These are phyloP conservation scores for Plumapathes pennacea DNA, from an alignment of 92 coral and sea anemone species.

Conservation along the genomic window DNA sequence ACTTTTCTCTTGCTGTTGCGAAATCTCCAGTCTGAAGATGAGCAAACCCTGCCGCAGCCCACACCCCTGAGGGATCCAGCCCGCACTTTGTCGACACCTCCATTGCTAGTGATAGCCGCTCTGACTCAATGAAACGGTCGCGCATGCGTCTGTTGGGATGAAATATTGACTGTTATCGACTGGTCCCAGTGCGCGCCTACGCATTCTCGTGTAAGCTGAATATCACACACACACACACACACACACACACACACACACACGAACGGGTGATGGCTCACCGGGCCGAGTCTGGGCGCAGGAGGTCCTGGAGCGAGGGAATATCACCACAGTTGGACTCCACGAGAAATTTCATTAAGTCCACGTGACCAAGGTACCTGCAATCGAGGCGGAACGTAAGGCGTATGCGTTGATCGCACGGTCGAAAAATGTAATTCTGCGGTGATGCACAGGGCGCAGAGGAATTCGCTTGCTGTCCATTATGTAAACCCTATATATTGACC, in stretches of 20 bases:
- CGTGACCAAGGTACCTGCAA: conserved; percentile 92
- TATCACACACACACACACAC: no score
- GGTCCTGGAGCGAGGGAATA: conserved; percentile 89
- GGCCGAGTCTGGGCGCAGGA: conserved; percentile 90
- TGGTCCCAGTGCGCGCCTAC: no score
- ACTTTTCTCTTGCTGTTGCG: conserved; percentile 89
- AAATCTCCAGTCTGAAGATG: conserved; percentile 92
- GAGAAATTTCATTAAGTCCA: conserved; percentile 94
- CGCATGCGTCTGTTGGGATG: conserved; percentile 88
- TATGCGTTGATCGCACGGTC: no score
- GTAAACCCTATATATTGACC: no score
- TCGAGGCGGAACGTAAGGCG: no score
- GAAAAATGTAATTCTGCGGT: no score
- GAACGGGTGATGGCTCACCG: conserved; percentile 60
- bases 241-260: no score
- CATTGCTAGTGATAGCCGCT: conserved; percentile 90
- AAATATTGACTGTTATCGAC: no score
- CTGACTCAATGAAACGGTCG: conserved; percentile 91
- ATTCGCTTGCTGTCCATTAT: no score
- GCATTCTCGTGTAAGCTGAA: no score
- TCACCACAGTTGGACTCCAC: conserved; percentile 98
- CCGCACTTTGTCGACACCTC: conserved; percentile 99
- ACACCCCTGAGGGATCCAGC: conserved; percentile 89
- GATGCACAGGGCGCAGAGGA: no score
- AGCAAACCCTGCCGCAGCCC: conserved; percentile 98